Base-by-base conservation (phyloP, 2,113 vertebrate species). In the Hydropotes inermis region DNA sequence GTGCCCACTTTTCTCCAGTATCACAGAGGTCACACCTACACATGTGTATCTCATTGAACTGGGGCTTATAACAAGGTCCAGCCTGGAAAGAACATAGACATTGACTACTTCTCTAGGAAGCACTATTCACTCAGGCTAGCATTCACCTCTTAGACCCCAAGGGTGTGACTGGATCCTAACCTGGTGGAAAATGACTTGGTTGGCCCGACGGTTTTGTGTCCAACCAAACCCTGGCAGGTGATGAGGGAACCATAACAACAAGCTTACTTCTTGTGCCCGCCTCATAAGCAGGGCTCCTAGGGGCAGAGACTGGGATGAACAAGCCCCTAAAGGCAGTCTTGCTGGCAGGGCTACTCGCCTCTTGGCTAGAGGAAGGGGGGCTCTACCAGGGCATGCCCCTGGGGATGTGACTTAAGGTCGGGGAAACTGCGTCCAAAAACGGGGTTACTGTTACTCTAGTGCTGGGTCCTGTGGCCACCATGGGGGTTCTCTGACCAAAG, bases 361-460 rank as follows among this genome's bases (percentile, higher is more conserved):
- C 23, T 67, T 11, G 3, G 11, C 12, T 27, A 54, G 52, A 15
- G 45, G 52, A 15, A 12, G 23, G 27, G 36, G 6, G 12, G 50
- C 50, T 83, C 36, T 50, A 27, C 50, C 4, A 33, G 3, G 74
- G 82, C 3, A 7, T 5, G 8, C 1, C 4, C 4, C 9, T 6
- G 0, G 98, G 67, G 43, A 94, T 98, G 89, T 99, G 99, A 52
- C 99, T 99, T 1, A 99, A 99, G 3, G 98, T 57, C 39, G 99
- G 99, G 0, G 98, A 98, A 0, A 98, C 98, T 98, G 64, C 99
- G 98, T 99, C 99, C 98, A 23, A 99, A 99, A 2, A 97, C 54
- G 0, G 99, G 98, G 4, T 70, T 36, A 19, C 33, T 70, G 74
- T 99, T 99, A 97, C 97, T 99, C 76, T 98, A 9, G 98, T 87